Conservation (phyloP, 2,113 vertebrate genomes). For the Antechinus flavipes region DNA sequence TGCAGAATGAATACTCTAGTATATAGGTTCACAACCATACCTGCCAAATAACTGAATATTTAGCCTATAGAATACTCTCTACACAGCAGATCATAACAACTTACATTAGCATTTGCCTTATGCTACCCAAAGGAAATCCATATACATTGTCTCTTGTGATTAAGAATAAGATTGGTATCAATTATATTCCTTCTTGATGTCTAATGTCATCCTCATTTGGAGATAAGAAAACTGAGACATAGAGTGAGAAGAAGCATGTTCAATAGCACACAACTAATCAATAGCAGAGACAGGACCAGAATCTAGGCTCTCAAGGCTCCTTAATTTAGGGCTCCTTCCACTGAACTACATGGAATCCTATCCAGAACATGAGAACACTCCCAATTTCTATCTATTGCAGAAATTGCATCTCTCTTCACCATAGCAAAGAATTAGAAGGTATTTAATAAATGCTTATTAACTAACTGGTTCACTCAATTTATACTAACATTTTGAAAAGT, state of each 20-base stretch:
- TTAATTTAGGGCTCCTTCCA: not conserved
- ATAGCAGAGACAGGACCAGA: not conserved
- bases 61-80: not conserved
- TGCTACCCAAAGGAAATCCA: conserved; percentile 16
- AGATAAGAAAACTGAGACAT: conserved; percentile 16
- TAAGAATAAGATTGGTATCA: not conserved
- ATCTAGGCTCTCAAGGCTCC: not conserved
- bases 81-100: not conserved
- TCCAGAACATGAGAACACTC: not conserved
- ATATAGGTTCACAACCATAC: not conserved
- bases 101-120: not conserved
- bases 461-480: not conserved
- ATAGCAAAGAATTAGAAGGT: not conserved
- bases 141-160: not conserved
- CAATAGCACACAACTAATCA: conserved; percentile 17
- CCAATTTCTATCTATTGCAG: not conserved
- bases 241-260: not conserved
- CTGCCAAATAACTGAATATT: not conserved
- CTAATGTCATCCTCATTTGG: not conserved
- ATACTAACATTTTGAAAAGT: not conserved
- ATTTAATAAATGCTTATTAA: not conserved
- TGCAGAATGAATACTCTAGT: not conserved
- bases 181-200: not conserved
- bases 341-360: not conserved
- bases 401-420: not conserved